Conservation (phyloP, 2,797 vertebrate species). For the Varecia variegata region DNA sequence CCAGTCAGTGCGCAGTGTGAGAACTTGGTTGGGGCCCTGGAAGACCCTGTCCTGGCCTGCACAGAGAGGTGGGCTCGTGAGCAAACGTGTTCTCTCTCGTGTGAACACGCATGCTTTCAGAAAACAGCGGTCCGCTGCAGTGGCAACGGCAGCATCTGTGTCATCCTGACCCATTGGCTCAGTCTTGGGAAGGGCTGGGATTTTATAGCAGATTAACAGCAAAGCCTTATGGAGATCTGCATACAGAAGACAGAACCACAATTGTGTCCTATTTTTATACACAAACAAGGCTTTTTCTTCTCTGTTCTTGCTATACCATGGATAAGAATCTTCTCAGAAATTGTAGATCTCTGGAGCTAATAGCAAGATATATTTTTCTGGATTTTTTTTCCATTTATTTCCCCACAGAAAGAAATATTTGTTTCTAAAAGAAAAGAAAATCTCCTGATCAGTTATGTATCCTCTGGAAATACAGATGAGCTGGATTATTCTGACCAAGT, state of each 20-base stretch:
- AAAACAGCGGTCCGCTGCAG: background rate
- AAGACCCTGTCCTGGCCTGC: background rate
- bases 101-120: background rate
- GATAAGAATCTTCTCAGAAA: background rate
- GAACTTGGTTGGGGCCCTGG: background rate
- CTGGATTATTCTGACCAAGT: background rate
- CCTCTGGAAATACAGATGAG: background rate
- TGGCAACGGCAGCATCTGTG: background rate
- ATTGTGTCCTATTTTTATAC: background rate
- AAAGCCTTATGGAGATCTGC: background rate
- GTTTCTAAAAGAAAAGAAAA: conserved; percentile 21
- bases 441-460: background rate
- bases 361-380: background rate
- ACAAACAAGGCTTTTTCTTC: conserved; percentile 25
- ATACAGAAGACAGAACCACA: background rate
- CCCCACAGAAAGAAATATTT: background rate
- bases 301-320: background rate
- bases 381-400: background rate
- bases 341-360: background rate
- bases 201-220: background rate
- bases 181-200: background rate
- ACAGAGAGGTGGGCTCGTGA: background rate
- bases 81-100: background rate
- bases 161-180: background rate
- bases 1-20: background rate